Conservation (phyloP, 2,113 vertebrate species). For the Ovis aries region DNA sequence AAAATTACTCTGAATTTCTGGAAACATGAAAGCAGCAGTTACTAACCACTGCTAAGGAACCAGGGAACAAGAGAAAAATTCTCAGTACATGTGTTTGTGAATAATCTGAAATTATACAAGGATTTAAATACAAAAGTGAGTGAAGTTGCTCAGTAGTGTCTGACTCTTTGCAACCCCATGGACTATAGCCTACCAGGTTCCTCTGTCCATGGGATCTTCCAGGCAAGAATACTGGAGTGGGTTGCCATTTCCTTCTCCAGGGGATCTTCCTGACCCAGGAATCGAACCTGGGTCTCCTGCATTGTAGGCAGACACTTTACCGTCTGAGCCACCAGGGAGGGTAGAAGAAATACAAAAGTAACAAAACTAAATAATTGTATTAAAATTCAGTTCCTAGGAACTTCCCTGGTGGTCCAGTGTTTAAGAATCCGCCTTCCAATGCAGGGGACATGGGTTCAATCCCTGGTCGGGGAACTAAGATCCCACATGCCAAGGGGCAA, state of each 20-base stretch:
- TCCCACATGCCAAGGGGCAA: background rate
- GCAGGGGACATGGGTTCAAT: background rate
- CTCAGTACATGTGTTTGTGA: background rate
- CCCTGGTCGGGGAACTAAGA: background rate
- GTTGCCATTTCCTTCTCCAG: too few relatives aligned
- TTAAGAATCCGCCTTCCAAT: background rate
- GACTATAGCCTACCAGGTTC: too few relatives aligned
- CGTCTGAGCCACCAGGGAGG: too few relatives aligned
- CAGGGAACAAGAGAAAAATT: background rate
- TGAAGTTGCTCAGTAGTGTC: too few relatives aligned
- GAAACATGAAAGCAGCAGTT: background rate
- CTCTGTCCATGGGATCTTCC: too few relatives aligned
- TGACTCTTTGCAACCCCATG: too few relatives aligned
- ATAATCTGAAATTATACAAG: background rate
- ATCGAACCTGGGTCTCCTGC: too few relatives aligned
- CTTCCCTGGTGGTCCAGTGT: background rate
- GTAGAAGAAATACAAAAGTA: background rate
- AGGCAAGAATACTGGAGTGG: too few relatives aligned
- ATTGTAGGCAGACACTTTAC: too few relatives aligned
- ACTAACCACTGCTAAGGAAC: background rate
- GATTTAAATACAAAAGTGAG: background rate
- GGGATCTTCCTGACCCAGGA: too few relatives aligned
- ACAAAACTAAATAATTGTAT: constrained; percentile 17
- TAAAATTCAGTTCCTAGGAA: background rate
- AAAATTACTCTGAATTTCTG: constrained; percentile 13